Evolutionary conservation across 2,888 invertebrate species (phyloP), one percentile per base, ranked within the genome.

Genomic region (Ophonus ardosiacus): DNA sequence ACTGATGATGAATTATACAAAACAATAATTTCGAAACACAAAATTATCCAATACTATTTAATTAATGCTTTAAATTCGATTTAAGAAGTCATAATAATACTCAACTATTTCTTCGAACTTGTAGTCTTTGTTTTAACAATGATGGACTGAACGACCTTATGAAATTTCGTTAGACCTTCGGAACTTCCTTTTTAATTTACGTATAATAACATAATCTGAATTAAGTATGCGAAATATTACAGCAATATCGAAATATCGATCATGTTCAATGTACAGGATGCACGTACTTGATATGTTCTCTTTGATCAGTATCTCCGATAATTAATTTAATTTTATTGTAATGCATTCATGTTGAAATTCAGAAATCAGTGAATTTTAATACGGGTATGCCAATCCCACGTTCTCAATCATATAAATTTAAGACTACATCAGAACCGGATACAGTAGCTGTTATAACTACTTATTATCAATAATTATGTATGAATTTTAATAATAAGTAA

Each of bases 311-410:
- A 74, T 74, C 71, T 43, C 71, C 71, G 40, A 43, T 74, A 74
- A 74, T 74, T 74, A 13, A 74, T 43, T 74, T 68, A 68, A 68
- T 68, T 68, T 40, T 40, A 68, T 68, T 68, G 31, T 68, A 68
- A 68, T 68, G 38, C 17, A 68, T 74, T 74, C 43, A 43, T 74
- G 40, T 15, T 24, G 68, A 74, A 74, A 74, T 68, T 68, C 31
- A 31, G 71, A 40, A 18, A 74, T 74, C 40, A 7, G 10, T 17
- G 15, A 17, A 43, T 74, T 74, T 74, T 74, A 74, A 74, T 18
- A 5, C 31, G 31, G 31, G 31, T 31, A 43, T 43, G 7, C 24
- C 8, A 38, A 43, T 74, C 71, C 71, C 71, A 74, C 71, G 71
- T 40, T 74, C 71, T 43, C 40, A 74, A 74, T 74, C 38, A n/a